phyloP scores from a whole-genome alignment of 2,888 invertebrate species.

The Macrosoma leucophasiata region DNA sequence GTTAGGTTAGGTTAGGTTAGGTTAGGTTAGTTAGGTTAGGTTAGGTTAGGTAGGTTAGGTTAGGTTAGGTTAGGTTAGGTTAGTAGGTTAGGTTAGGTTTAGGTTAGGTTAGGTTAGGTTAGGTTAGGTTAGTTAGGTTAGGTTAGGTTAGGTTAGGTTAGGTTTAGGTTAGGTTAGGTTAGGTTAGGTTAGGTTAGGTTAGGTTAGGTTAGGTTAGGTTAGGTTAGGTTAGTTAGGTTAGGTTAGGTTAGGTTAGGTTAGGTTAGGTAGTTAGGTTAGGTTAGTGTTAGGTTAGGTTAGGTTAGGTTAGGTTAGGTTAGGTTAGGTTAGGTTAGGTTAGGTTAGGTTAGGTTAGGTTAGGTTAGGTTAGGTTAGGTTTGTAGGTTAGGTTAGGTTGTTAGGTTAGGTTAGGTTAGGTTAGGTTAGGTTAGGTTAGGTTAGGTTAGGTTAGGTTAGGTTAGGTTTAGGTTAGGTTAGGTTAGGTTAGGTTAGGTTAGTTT shows the following conservation, averaged over 20 bases:
- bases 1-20: neutral
- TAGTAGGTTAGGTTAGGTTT: neutral
- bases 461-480: neutral
- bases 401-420: neutral
- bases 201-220: neutral
- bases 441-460: neutral
- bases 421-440: neutral
- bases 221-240: neutral
- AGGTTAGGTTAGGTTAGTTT: neutral
- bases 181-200: neutral
- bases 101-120: neutral
- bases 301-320: neutral
- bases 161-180: neutral
- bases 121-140: neutral
- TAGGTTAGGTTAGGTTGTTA: neutral
- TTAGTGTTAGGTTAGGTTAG: neutral
- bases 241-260: neutral
- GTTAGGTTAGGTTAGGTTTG: neutral
- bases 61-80: neutral
- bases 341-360: neutral
- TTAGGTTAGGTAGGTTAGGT: neutral
- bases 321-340: neutral
- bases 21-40: neutral
- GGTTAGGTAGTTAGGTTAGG: neutral
- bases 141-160: neutral